These are phyloP conservation scores for Oxyruncus cristatus DNA, from an alignment of 2,113 vertebrate genomes.

Conservation along the genomic window DNA sequence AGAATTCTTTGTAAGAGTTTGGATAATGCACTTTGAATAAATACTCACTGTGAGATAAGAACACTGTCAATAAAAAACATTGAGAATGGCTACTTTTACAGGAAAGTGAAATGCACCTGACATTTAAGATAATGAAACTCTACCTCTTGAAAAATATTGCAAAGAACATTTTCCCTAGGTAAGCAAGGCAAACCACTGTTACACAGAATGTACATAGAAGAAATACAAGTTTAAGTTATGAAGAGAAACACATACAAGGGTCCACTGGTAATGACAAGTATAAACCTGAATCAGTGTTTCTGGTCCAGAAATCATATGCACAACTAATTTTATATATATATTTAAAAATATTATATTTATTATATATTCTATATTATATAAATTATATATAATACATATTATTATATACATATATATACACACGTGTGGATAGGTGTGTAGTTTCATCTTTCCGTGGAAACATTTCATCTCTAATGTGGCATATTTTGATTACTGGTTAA, in stretches of 20 bases:
- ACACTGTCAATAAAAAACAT: neutral
- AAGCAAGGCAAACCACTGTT: neutral
- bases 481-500: neutral
- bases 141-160: neutral
- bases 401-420: neutral
- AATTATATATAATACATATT: too few relatives aligned
- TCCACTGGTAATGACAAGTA: neutral
- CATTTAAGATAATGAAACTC: neutral
- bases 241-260: neutral
- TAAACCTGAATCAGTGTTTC: neutral
- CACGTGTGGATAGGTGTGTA: fast-evolving
- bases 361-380: neutral
- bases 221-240: neutral
- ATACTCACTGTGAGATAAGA: neutral
- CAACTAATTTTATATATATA: neutral
- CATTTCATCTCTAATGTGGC: neutral
- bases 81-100: neutral
- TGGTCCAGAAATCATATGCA: neutral
- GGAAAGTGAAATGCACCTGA: neutral
- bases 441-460: neutral
- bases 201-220: neutral
- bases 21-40: neutral
- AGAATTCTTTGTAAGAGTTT: neutral
- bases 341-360: too few relatives aligned
- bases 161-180: neutral